Conservation (phyloP, 2,113 vertebrate species). For the Vimba vimba region DNA sequence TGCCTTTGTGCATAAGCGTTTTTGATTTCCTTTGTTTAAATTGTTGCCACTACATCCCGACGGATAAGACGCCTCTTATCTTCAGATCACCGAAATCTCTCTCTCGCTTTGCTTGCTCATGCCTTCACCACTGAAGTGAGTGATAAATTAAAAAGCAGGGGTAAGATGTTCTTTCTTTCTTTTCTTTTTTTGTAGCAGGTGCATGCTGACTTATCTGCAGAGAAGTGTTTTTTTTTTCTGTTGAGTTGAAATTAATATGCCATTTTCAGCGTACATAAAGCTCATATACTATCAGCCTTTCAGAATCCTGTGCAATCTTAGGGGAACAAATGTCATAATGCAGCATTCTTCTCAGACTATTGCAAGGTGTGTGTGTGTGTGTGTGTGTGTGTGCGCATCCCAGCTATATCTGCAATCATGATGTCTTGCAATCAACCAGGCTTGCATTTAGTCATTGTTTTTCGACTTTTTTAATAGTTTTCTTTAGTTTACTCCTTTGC, state of each 20-base stretch:
- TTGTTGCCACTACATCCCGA: not conserved
- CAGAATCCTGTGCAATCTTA: slow-evolving; percentile 7
- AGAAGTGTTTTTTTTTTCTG: slow-evolving; percentile 37
- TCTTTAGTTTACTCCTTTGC: slow-evolving; percentile 3
- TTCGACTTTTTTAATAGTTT: slow-evolving; percentile 27
- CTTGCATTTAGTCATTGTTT: not conserved
- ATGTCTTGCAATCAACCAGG: not conserved
- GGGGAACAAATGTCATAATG: not conserved
- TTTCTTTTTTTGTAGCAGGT: not conserved
- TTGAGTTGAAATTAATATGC: slow-evolving; percentile 48
- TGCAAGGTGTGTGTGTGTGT: too few relatives aligned
- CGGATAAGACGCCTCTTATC: slow-evolving; percentile 19
- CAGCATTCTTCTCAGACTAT: not conserved
- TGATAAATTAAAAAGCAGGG: slow-evolving; percentile 1
- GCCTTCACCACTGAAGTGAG: not conserved
- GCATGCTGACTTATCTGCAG: not conserved
- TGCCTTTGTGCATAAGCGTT: slow-evolving; percentile 29
- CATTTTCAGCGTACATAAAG: slow-evolving; percentile 15
- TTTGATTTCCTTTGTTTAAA: not conserved
- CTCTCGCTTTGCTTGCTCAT: not conserved
- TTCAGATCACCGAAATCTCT: not conserved
- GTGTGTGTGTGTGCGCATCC: not conserved
- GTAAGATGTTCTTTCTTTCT: not conserved
- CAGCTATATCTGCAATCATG: not conserved
- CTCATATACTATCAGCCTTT: slow-evolving; percentile 37